A percentile compares a stretch with the other conserved stretches of the same genome.
phyloP scores from a whole-genome alignment of 2,113 vertebrate genomes.

The Pterocles gutturalis region DNA sequence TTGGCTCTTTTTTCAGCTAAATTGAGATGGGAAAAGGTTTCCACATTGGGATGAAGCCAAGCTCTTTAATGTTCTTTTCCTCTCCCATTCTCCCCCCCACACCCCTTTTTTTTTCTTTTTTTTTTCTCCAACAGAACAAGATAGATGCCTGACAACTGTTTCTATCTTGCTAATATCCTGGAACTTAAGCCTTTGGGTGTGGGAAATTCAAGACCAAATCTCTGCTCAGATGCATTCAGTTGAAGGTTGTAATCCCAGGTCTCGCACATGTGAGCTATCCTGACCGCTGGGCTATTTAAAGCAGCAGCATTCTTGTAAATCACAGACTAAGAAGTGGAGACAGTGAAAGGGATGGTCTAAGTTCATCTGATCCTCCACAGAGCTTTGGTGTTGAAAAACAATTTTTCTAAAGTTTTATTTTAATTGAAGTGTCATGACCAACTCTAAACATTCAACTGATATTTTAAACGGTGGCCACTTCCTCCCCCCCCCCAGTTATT shows the following conservation, averaged over 20 bases:
- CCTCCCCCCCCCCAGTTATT: background rate
- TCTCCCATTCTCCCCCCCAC: background rate
- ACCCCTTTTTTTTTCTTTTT: background rate
- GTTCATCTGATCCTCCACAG: background rate
- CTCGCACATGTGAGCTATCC: background rate
- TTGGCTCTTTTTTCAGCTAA: slow-evolving; percentile 43
- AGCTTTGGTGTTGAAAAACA: background rate
- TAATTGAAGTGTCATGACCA: background rate
- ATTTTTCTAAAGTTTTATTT: background rate
- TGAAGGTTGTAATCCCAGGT: background rate
- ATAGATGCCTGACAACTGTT: background rate
- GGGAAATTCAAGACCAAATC: background rate
- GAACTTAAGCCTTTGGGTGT: background rate
- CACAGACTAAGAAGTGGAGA: background rate
- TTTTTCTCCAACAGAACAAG: background rate
- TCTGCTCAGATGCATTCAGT: background rate
- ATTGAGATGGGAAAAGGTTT: slow-evolving; percentile 50
- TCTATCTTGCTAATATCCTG: background rate
- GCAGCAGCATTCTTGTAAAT: background rate
- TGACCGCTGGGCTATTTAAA: background rate
- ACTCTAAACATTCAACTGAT: background rate
- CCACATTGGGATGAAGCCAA: background rate
- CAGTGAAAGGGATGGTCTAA: background rate
- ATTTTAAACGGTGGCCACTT: background rate
- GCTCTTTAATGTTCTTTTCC: background rate